phyloP scores from a whole-genome alignment of 2,888 invertebrate genomes.

The Athrips mouffetella region DNA sequence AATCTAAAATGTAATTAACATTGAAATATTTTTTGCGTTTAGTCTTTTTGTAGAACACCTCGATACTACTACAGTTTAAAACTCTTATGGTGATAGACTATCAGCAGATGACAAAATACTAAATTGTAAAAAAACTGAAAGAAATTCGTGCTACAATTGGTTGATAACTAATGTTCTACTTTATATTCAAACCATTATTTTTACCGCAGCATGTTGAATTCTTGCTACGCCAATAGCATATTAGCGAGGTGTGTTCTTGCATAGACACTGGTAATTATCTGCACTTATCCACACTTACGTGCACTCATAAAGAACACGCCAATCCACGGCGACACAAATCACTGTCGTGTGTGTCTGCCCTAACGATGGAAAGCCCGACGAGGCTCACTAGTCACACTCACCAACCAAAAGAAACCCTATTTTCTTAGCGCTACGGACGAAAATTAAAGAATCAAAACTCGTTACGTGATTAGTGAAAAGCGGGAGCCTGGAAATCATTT shows the following conservation, averaged over 20 bases:
- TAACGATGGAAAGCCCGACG: constrained; percentile 51
- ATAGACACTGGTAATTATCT: constrained; percentile 3
- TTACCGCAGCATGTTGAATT: too few species aligned
- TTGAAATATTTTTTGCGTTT: too few species aligned
- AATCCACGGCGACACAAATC: constrained; percentile 19
- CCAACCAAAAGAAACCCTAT: constrained; percentile 38
- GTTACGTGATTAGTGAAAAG: constrained; percentile 66
- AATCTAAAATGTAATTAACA: too few species aligned
- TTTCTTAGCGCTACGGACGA: constrained; percentile 25
- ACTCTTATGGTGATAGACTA: too few species aligned
- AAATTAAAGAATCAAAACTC: background rate
- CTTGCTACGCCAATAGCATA: background rate
- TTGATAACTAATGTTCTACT: too few species aligned
- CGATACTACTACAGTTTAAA: too few species aligned
- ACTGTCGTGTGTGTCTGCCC: constrained; percentile 21
- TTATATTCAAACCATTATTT: too few species aligned
- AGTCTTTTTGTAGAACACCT: too few species aligned
- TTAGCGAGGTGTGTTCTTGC: background rate
- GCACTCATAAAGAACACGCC: constrained; percentile 17
- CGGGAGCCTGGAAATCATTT: constrained; percentile 75
- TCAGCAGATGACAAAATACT: too few species aligned
- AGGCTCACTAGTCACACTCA: constrained; percentile 18
- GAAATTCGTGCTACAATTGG: too few species aligned
- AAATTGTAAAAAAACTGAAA: too few species aligned
- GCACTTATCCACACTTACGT: constrained; percentile 4